Base-by-base conservation (phyloP, 2,113 vertebrate species). In the Pelodiscus sinensis region DNA sequence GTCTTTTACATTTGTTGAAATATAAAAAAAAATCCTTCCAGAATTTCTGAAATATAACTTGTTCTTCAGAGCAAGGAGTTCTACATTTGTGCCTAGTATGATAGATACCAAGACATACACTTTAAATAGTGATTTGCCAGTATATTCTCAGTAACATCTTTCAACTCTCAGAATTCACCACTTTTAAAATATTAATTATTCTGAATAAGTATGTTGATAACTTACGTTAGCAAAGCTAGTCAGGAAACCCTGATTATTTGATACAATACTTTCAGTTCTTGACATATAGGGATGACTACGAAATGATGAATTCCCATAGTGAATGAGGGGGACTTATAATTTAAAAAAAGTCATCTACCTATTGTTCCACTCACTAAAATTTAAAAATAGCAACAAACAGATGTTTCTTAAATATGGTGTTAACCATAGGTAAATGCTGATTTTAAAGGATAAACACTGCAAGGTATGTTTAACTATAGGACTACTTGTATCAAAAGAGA, bases 61-160 rank as follows among this genome's bases (percentile, higher is more conserved):
- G 88, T 94, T 94, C 11, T 79, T 89, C 73, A 95, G 84, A 94
- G 92, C 82, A 93, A 96, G 94, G 87, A 73, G 89, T 90, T 95
- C 44, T 44, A 44, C 44, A 6, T 44, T 44, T 44, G 44, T 44
- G 44, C 44, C 44, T 44, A 89, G 51, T 88, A 87, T 29, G 87
- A 94, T 82, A 87, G 62, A 84, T 52, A 96, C 38, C 84, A 78
- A 81, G 73, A 52, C 82, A 95, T 95, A 88, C 88, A 87, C 56
- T 85, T 97, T 94, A 96, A 96, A 93, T 78, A 97, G 91, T 97
- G 82, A 92, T 94, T 95, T 96, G 87, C 82, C 90, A 95, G 92
- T 75, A 93, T 89, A 93, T 82, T 92, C 73, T 89, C 92, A 96
- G 84, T 84, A 89, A 71, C 52, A 89, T 35, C 51, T 86, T 84